These are phyloP conservation scores for Sclerodermus sp. DNA, from an alignment of 2,888 invertebrate genomes.

Conservation along the genomic window DNA sequence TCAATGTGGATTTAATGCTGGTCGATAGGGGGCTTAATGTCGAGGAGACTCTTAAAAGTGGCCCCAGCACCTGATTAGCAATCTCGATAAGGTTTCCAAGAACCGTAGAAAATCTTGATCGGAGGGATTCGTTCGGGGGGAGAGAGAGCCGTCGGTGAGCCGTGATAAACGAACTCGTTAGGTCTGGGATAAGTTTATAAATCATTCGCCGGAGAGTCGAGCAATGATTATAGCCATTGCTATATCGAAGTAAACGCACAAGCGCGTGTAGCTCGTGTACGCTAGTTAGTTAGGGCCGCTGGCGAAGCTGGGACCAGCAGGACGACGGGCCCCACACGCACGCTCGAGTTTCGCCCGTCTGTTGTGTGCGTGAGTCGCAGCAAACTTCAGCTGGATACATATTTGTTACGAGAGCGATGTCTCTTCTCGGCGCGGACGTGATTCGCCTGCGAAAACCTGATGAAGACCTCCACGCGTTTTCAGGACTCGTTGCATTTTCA, in stretches of 20 bases:
- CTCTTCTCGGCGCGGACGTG: conserved; percentile 50
- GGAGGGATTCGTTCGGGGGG: neutral
- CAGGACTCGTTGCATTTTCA: conserved; percentile 42
- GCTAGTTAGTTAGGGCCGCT: conserved; percentile 45
- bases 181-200: neutral
- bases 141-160: neutral
- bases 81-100: neutral
- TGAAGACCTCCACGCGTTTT: conserved; percentile 50
- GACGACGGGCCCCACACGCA: conserved; percentile 24
- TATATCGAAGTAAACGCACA: conserved; percentile 16
- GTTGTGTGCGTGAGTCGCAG: neutral
- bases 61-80: neutral
- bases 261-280: conserved; percentile 34
- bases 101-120: neutral
- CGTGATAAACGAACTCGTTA: neutral
- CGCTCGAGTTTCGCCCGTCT: conserved; percentile 6
- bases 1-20: too few species aligned
- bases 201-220: conserved; percentile 16
- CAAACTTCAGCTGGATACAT: conserved; percentile 33
- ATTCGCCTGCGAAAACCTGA: conserved; percentile 53
- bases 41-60: too few species aligned
- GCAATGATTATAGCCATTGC: too few species aligned
- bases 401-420: conserved; percentile 54
- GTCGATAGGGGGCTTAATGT: too few species aligned
- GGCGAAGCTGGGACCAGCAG: conserved; percentile 31